These are phyloP conservation scores for Cantharis rufa DNA, from an alignment of 2,888 invertebrate species.

Conservation along the genomic window DNA sequence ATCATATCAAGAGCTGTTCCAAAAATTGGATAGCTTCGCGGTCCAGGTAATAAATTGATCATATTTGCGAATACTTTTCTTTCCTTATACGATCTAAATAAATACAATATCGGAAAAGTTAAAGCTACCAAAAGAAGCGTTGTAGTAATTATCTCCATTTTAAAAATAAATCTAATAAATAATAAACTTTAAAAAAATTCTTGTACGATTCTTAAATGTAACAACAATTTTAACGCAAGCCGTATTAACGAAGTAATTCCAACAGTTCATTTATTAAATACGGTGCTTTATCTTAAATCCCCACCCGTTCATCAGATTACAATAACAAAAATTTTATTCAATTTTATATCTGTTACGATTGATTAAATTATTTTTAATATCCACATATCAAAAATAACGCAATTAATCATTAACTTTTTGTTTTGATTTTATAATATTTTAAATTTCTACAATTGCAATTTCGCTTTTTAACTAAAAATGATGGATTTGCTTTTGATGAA, in stretches of 20 bases:
- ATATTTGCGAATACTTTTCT: constrained; percentile 4
- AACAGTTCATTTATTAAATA: not conserved
- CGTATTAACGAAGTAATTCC: not conserved
- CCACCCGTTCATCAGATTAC: not conserved
- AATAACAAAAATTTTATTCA: not conserved
- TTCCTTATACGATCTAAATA: constrained; percentile 10
- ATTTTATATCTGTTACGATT: not conserved
- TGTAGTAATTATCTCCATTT: constrained; percentile 21
- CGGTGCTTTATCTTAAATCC: not conserved
- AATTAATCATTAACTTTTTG: not conserved
- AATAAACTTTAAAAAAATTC: not conserved
- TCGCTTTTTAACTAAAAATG: not conserved
- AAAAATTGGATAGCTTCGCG: constrained; percentile 32
- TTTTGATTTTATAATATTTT: not conserved
- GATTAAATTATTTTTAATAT: not conserved
- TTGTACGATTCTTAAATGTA: not conserved
- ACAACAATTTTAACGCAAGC: not conserved
- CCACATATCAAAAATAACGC: not conserved
- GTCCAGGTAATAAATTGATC: constrained; percentile 27
- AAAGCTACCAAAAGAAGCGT: constrained; percentile 15
- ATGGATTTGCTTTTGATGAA: not conserved
- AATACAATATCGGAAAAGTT: constrained; percentile 14
- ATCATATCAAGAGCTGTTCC: constrained; percentile 33
- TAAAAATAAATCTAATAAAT: not conserved
- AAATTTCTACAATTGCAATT: not conserved